Base-by-base conservation (phyloP, 2,113 vertebrate genomes). In the Sylvietta virens region DNA sequence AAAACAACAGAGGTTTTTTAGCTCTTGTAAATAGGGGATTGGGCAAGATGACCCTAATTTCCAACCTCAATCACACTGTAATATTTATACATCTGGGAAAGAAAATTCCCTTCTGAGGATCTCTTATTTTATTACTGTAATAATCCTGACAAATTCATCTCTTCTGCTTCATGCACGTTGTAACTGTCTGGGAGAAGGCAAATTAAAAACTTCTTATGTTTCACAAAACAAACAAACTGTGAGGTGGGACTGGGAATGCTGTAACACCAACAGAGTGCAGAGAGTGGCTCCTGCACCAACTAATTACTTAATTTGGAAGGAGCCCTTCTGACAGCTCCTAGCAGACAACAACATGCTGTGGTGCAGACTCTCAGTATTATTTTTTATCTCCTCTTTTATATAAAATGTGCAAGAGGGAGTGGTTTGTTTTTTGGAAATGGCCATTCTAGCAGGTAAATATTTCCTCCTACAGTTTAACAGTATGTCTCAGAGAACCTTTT, bases 261-360 rank as follows among this genome's bases (percentile, higher is more conserved):
- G 13, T 11, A 45, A 35, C 9, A 33, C 10, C 45, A 76, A 40
- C 27, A 51, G 56, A 58, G 8, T 22, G 33, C 57, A 62, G 51
- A 0, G 2, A 64, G 35, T 0, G 1, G 31, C 3, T 5, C 7
- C 57, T 66, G 74, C 23, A 56, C 6, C 23, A 45, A 5, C 51
- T 60, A 74, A 57, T 81, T 37, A 21, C 27, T 27, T 57, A 22
- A 71, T 66, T 90, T 37, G 44, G 45, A 61, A 40, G 24, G 3
- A 62, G 7, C 21, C 11, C 7, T 61, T 88, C 26, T 27, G 28
- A 35, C 24, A 88, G 26, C 13, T 19, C 10, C 27, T 48, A 44
- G 27, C 14, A 82, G 56, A 33, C 1, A 8, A 7, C 39, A 79
- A 47, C 4, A 7, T 10, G 35, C 35, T 57, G 22, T 39, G 33